Conservation (phyloP, 1,140 invertebrate genomes). For the Drosophila hydei region DNA sequence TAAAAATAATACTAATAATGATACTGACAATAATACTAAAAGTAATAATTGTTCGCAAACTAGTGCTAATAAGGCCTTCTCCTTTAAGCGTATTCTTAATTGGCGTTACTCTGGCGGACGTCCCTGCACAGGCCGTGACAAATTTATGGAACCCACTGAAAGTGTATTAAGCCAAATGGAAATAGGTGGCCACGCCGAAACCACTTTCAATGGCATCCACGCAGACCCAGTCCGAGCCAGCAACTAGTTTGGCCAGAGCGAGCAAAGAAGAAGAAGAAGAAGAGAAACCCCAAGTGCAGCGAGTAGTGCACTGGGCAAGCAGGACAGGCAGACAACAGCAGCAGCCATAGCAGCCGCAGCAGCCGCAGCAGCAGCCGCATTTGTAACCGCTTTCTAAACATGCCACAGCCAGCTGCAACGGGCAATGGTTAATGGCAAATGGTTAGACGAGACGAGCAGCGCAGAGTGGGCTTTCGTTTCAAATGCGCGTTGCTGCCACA, state of each 20-base stretch:
- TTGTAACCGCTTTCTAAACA: slow-evolving; percentile 70
- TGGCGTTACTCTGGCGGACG: too few relatives aligned
- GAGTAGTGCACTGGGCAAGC: slow-evolving; percentile 63
- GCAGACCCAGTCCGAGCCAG: slow-evolving; percentile 13
- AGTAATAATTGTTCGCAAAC: too few relatives aligned
- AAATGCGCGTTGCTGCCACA: slow-evolving; percentile 67
- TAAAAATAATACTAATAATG: too few relatives aligned
- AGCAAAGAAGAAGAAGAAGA: not conserved
- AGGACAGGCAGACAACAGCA: slow-evolving; percentile 24
- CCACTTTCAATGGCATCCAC: slow-evolving; percentile 33
- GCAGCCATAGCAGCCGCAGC: not conserved
- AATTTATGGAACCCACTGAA: not conserved
- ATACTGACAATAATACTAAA: too few relatives aligned
- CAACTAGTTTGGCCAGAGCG: slow-evolving; percentile 51
- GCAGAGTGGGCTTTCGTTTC: slow-evolving; percentile 46
- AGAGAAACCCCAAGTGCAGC: slow-evolving; percentile 40
- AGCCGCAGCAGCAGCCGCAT: not conserved
- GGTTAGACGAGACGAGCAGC: not conserved
- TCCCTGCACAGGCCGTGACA: not conserved
- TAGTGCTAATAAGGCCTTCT: too few relatives aligned
- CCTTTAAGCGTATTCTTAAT: too few relatives aligned
- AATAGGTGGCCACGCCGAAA: slow-evolving; percentile 9
- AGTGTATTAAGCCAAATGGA: slow-evolving; percentile 9
- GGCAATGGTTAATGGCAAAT: not conserved
- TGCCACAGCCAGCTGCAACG: slow-evolving; percentile 36